Evolutionary conservation across 2,888 invertebrate species (phyloP).

Genomic region (Zygaena filipendulae): DNA sequence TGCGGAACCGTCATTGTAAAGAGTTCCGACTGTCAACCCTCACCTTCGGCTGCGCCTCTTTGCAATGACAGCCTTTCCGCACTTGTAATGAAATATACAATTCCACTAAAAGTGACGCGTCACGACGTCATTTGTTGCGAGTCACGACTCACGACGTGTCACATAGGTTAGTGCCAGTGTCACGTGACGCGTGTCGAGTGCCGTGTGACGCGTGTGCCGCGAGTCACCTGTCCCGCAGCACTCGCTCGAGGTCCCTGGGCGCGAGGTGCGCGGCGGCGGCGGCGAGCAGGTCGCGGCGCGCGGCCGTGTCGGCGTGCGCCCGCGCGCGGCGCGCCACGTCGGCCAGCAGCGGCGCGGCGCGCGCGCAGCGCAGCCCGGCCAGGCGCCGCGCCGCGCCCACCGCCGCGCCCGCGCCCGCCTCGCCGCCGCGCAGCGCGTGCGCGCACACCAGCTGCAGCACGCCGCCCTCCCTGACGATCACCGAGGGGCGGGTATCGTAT

Average conservation of each 20-base stretch:
- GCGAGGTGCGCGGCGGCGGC: slow-evolving; percentile 30
- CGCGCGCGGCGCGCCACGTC: slow-evolving; percentile 24
- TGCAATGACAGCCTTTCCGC: too few species aligned
- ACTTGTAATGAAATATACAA: too few species aligned
- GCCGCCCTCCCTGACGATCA: slow-evolving; percentile 35
- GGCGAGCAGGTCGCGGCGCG: slow-evolving; percentile 30
- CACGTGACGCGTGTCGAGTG: too few species aligned
- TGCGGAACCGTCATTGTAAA: too few species aligned
- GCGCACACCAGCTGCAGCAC: slow-evolving; percentile 33
- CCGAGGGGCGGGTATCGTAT: too few species aligned
- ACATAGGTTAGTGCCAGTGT: too few species aligned
- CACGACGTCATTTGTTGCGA: too few species aligned
- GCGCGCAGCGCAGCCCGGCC: slow-evolving; percentile 29
- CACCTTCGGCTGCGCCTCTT: too few species aligned
- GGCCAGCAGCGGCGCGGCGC: slow-evolving; percentile 23
- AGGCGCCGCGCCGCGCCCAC: slow-evolving; percentile 29
- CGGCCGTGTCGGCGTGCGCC: slow-evolving; percentile 30
- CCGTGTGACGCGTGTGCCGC: too few species aligned
- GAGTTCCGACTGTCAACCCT: too few species aligned
- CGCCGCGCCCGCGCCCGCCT: slow-evolving; percentile 25
- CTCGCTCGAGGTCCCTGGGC: slow-evolving; percentile 20
- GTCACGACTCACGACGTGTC: too few species aligned
- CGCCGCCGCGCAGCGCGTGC: slow-evolving; percentile 23
- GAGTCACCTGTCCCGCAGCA: slow-evolving; percentile 31
- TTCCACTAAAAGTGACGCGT: too few species aligned